phyloP scores from a whole-genome alignment of 2,113 vertebrate genomes.

The Nycticorax nycticorax region DNA sequence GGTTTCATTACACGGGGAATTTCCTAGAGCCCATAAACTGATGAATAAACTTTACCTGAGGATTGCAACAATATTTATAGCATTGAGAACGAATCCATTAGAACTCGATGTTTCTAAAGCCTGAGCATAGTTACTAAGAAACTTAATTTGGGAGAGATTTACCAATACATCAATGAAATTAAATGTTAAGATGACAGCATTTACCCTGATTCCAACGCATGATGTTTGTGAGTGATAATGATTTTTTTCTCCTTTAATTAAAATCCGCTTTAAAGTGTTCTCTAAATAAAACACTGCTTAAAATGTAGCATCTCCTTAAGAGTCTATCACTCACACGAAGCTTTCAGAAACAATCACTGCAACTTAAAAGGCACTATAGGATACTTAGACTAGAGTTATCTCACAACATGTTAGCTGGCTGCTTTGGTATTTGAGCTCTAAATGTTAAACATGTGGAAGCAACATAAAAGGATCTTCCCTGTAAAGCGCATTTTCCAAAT shows the following conservation, averaged over 20 bases:
- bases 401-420: conserved; percentile 22
- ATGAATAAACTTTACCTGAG: background rate
- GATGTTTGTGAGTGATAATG: background rate
- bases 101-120: background rate
- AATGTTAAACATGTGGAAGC: conserved; percentile 45
- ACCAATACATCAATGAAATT: background rate
- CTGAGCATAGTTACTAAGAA: background rate
- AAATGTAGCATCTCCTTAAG: background rate
- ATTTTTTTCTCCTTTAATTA: conserved; percentile 16
- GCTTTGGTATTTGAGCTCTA: conserved; percentile 49
- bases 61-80: background rate
- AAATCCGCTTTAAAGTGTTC: conserved; percentile 20
- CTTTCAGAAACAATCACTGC: background rate
- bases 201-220: background rate
- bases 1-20: background rate
- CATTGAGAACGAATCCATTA: background rate
- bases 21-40: background rate
- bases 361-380: conserved; percentile 22
- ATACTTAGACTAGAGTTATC: conserved; percentile 39
- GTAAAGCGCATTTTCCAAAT: conserved; percentile 39
- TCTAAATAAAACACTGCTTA: conserved; percentile 15
- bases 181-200: background rate
- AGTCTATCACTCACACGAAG: background rate
- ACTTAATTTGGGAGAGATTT: background rate
- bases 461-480: conserved; percentile 50